A percentile compares a stretch with the other conserved stretches of the same genome.
phyloP scores from a whole-genome alignment of 2,888 invertebrate genomes.

The Ormyrus pomaceus region DNA sequence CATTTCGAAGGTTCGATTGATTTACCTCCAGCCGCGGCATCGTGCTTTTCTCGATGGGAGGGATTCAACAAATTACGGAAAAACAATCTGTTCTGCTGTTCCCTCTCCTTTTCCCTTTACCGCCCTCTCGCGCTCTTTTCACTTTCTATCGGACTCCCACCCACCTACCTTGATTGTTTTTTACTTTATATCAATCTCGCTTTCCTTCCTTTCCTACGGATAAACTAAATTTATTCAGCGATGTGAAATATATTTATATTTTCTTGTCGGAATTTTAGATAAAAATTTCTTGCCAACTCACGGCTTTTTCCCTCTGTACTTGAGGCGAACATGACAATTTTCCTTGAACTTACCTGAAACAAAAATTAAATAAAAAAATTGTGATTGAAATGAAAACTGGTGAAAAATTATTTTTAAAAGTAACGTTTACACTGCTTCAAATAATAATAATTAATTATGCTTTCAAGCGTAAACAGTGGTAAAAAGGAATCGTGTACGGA shows the following conservation, averaged over 20 bases:
- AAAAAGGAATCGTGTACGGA: too few relatives aligned
- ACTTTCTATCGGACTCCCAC: constrained; percentile 11
- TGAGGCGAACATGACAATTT: too few relatives aligned
- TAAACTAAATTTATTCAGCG: constrained; percentile 6
- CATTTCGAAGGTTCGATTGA: constrained; percentile 58
- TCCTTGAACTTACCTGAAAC: not conserved
- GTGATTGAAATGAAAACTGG: too few relatives aligned
- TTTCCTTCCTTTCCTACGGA: constrained; percentile 1
- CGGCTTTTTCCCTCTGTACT: not conserved
- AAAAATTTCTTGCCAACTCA: not conserved
- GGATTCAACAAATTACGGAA: constrained; percentile 50
- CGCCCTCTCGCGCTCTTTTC: constrained; percentile 20
- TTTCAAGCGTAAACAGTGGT: too few relatives aligned
- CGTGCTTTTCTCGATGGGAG: constrained; percentile 30
- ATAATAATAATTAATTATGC: too few relatives aligned
- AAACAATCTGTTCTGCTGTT: constrained; percentile 45
- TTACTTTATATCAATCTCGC: constrained; percentile 33
- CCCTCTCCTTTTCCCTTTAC: constrained; percentile 24
- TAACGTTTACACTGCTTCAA: too few relatives aligned
- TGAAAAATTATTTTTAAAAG: too few relatives aligned
- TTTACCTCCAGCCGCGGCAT: constrained; percentile 45
- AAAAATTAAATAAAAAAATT: too few relatives aligned
- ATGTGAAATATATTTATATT: not conserved
- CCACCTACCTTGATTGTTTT: constrained; percentile 12
- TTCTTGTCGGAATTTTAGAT: too few relatives aligned